A percentile compares a stretch with the other conserved stretches of the same genome.
Conservation (phyloP, 2,113 vertebrate species). For the Leptocoma aspasia region DNA sequence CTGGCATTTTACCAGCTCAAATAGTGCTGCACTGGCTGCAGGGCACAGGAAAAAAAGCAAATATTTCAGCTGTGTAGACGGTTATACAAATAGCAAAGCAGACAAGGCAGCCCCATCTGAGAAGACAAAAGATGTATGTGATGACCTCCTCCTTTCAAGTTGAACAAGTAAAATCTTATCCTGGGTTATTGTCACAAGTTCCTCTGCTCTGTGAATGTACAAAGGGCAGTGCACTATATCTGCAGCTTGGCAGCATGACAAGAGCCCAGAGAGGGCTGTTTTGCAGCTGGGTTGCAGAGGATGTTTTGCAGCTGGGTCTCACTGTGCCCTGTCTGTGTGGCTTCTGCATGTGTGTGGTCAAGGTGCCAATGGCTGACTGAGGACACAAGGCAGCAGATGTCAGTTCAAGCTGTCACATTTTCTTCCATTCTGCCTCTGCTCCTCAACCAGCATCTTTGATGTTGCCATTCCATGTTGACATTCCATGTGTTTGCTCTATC, state of each 20-base stretch:
- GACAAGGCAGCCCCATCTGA: background rate
- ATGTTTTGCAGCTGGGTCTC: background rate
- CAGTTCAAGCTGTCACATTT: background rate
- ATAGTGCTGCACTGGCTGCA: conserved; percentile 5
- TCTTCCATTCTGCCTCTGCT: background rate
- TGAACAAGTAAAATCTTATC: background rate
- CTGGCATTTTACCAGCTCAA: conserved; percentile 38
- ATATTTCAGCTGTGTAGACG: background rate
- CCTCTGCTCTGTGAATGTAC: background rate
- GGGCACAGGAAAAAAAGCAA: conserved; percentile 20
- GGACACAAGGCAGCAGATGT: background rate
- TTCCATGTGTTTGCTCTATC: background rate
- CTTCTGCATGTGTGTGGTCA: background rate
- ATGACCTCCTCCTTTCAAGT: background rate
- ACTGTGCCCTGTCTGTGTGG: background rate
- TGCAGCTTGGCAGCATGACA: background rate
- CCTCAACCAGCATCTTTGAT: background rate
- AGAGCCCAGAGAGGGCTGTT: background rate
- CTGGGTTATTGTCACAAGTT: background rate
- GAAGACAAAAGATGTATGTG: background rate
- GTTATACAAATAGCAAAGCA: conserved; percentile 43
- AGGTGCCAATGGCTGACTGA: background rate
- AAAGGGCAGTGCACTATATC: background rate
- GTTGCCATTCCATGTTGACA: background rate
- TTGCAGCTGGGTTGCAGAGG: background rate